A percentile compares a stretch with the other conserved stretches of the same genome.
phyloP scores from a whole-genome alignment of 2,888 invertebrate species.

The Stenchaetothrips biformis region DNA sequence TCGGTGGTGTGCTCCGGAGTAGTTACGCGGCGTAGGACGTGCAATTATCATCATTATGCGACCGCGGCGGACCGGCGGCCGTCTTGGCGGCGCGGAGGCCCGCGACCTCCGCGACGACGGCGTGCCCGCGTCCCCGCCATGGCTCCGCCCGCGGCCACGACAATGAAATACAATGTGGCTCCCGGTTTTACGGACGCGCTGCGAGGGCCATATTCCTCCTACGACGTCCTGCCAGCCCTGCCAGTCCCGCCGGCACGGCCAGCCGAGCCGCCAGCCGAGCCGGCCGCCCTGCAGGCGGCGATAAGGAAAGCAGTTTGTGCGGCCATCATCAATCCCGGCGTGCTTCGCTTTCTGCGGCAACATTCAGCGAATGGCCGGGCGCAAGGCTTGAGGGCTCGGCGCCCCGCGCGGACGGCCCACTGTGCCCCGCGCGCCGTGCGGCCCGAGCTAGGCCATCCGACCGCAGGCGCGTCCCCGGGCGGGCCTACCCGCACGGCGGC shows the following conservation, averaged over 20 bases:
- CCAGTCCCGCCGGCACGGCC: too few relatives aligned
- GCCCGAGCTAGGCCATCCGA: too few relatives aligned
- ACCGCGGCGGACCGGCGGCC: background rate
- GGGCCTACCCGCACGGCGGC: too few relatives aligned
- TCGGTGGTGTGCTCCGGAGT: background rate
- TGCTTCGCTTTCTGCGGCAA: background rate
- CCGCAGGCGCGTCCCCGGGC: too few relatives aligned
- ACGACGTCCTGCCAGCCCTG: too few relatives aligned
- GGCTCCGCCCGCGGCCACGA: background rate
- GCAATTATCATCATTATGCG: conserved; percentile 17
- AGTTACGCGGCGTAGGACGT: background rate
- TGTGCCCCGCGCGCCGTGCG: too few relatives aligned
- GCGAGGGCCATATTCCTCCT: background rate
- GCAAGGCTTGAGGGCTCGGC: too few relatives aligned
- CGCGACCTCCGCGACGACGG: background rate
- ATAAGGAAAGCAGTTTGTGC: background rate
- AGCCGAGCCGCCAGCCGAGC: background rate
- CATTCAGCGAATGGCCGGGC: too few relatives aligned
- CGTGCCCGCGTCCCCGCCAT: too few relatives aligned
- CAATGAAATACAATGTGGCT: background rate
- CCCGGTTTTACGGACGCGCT: background rate
- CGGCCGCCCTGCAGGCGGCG: background rate
- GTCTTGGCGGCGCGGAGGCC: background rate
- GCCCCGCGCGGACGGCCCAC: too few relatives aligned
- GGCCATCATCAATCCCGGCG: background rate